These are phyloP conservation scores for Sphaerodactylus townsendi DNA, from an alignment of 2,113 vertebrate genomes.

Conservation along the genomic window DNA sequence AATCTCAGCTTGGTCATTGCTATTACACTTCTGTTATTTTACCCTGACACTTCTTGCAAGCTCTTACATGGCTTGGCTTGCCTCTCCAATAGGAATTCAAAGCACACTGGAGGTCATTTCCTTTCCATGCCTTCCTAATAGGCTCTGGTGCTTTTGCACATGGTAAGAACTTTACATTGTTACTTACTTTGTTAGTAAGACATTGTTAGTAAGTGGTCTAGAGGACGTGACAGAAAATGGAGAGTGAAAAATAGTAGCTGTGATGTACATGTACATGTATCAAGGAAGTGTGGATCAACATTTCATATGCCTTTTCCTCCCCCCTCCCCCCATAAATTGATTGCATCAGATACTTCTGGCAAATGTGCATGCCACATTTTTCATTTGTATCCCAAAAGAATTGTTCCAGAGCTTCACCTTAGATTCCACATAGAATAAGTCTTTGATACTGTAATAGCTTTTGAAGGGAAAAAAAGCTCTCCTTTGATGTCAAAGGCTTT, in stretches of 20 bases:
- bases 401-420: constrained; percentile 74
- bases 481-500: constrained; percentile 71
- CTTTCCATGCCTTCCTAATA: constrained; percentile 67
- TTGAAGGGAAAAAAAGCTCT: constrained; percentile 63
- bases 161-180: constrained; percentile 53
- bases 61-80: constrained; percentile 48
- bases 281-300: constrained; percentile 55
- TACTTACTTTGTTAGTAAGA: constrained; percentile 57
- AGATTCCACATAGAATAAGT: constrained; percentile 71
- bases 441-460: constrained; percentile 77
- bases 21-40: constrained; percentile 55
- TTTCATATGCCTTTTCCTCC: constrained; percentile 49
- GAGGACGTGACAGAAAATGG: constrained; percentile 58
- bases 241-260: constrained; percentile 59
- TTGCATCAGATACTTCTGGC: constrained; percentile 62
- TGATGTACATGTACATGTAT: constrained; percentile 46
- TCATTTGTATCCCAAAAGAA: constrained; percentile 70
- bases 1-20: constrained; percentile 23
- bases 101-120: constrained; percentile 68
- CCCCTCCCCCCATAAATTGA: constrained; percentile 43
- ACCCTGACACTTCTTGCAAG: background rate
- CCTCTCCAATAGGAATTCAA: constrained; percentile 70
- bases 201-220: constrained; percentile 57
- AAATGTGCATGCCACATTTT: constrained; percentile 61
- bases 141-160: constrained; percentile 59